Conservation (phyloP, 2,113 vertebrate species). For the Colaptes auratus region DNA sequence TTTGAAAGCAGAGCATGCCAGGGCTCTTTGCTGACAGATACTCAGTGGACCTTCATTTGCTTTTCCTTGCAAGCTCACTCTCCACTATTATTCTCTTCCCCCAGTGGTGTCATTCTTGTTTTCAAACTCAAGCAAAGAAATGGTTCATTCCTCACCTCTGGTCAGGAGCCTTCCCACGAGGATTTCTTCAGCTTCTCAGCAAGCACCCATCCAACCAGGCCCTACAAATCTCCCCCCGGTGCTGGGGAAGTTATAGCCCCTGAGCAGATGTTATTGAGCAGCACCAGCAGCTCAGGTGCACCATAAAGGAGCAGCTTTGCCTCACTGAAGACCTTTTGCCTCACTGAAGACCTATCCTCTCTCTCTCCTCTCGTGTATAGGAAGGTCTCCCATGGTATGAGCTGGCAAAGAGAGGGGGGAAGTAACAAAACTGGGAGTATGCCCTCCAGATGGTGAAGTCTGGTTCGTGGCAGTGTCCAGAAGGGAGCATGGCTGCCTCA, state of each 20-base stretch:
- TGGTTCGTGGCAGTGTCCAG: neutral
- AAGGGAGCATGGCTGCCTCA: neutral
- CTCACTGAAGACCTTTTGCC: too few relatives aligned
- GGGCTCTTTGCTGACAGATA: neutral
- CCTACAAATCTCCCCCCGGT: neutral
- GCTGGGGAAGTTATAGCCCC: accelerated
- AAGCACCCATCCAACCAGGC: neutral
- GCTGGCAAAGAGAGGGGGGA: neutral
- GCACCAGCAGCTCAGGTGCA: neutral
- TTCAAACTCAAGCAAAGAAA: slow-evolving; percentile 1
- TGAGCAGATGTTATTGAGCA: neutral
- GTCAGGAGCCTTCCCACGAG: neutral
- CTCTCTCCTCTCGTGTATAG: neutral
- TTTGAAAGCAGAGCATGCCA: neutral
- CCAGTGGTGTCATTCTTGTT: slow-evolving; percentile 6
- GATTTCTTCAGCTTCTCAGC: neutral
- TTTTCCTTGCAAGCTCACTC: slow-evolving; percentile 1
- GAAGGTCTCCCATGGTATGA: neutral
- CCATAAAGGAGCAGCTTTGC: neutral
- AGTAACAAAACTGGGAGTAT: neutral
- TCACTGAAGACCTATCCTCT: neutral
- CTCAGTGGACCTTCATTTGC: slow-evolving; percentile 1
- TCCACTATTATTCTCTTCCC: neutral
- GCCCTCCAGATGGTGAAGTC: neutral
- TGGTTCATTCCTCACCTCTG: neutral